Conservation (phyloP, 2,113 vertebrate species). For the Ctenodactylus gundi region DNA sequence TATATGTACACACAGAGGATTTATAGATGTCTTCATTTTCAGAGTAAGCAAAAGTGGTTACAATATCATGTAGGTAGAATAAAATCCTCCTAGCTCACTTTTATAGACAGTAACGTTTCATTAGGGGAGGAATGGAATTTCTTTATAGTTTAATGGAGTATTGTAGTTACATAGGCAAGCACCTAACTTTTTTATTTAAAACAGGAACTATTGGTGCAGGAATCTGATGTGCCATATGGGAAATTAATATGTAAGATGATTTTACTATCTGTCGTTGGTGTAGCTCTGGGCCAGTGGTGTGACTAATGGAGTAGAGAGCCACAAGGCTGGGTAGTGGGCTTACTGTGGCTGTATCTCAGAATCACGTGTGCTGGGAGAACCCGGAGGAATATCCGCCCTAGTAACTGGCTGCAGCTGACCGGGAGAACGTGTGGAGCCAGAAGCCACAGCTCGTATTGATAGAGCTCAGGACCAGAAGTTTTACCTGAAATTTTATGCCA, state of each 20-base stretch:
- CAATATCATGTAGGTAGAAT: constrained; percentile 2
- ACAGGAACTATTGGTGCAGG: neutral
- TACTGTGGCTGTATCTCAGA: constrained; percentile 19
- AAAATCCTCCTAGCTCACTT: constrained; percentile 53
- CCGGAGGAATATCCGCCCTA: neutral
- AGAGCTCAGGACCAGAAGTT: neutral
- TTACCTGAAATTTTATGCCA: constrained; percentile 27
- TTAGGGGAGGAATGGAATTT: constrained; percentile 41
- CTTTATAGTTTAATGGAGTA: constrained; percentile 47
- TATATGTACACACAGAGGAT: neutral
- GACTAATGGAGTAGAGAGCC: constrained; percentile 49
- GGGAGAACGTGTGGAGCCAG: neutral
- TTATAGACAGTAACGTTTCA: constrained; percentile 48
- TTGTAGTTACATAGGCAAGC: constrained; percentile 23
- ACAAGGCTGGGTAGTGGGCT: constrained; percentile 40
- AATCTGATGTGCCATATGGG: constrained; percentile 56
- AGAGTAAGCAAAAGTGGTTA: constrained; percentile 40
- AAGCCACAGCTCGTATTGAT: neutral
- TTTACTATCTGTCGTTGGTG: constrained; percentile 39
- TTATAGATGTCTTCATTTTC: constrained; percentile 52
- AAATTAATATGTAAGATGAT: constrained; percentile 61
- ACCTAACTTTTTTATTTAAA: constrained; percentile 59
- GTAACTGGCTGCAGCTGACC: neutral
- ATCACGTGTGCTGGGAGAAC: constrained; percentile 22
- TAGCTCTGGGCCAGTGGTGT: constrained; percentile 9